These are phyloP conservation scores for Fabriciana adippe DNA, from an alignment of 2,888 invertebrate genomes.

Conservation along the genomic window DNA sequence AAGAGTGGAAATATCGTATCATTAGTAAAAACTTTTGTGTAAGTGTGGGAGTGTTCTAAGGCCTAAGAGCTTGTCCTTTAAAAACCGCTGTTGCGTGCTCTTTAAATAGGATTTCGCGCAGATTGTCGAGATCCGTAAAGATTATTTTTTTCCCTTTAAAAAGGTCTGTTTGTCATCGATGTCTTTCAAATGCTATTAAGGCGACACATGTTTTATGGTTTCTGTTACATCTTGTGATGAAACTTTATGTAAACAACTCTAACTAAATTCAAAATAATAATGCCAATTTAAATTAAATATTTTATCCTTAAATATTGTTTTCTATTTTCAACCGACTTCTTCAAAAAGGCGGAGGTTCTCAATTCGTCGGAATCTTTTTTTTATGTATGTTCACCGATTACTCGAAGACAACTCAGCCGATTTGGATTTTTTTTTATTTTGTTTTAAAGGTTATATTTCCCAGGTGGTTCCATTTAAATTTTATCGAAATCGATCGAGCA, in stretches of 20 bases:
- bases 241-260: constrained; percentile 6
- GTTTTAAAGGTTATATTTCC: no score
- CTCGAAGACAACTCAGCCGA: no score
- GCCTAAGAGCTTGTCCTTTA: constrained; percentile 60
- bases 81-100: constrained; percentile 77
- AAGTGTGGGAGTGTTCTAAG: constrained; percentile 71
- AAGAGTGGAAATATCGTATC: constrained; percentile 47
- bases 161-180: constrained; percentile 55
- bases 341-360: no score
- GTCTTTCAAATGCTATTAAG: constrained; percentile 67
- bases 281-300: no score
- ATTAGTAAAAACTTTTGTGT: constrained; percentile 63
- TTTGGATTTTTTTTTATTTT: no score
- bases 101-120: constrained; percentile 73
- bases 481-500: no score
- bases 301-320: no score
- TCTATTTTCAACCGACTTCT: no score
- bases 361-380: no score
- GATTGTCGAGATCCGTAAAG: constrained; percentile 60
- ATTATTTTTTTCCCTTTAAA: constrained; percentile 67
- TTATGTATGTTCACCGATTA: no score
- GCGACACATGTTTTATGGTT: constrained; percentile 51
- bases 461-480: no score
- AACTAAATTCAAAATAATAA: background rate
- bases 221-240: constrained; percentile 7